Conservation (phyloP, 2,797 vertebrate species). For the Poeciliopsis gracilis region DNA sequence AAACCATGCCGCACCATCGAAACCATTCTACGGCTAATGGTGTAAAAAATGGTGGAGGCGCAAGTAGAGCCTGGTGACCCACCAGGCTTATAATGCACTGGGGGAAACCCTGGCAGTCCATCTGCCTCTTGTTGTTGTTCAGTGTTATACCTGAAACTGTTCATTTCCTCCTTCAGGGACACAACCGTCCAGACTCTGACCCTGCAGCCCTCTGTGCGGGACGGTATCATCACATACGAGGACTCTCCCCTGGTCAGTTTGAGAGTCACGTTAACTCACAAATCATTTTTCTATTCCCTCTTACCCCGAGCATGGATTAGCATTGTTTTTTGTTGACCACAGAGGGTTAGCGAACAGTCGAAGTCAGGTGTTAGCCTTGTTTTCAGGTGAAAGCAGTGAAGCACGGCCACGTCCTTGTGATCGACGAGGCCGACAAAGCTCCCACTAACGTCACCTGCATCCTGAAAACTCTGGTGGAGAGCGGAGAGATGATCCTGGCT, state of each 20-base stretch:
- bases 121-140: neutral
- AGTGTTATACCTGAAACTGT: neutral
- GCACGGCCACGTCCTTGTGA: slow-evolving; percentile 90
- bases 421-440: slow-evolving; percentile 97
- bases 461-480: slow-evolving; percentile 97
- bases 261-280: too few relatives aligned
- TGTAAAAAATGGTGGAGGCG: too few relatives aligned
- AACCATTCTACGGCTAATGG: too few relatives aligned
- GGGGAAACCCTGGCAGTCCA: too few relatives aligned
- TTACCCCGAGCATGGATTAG: neutral
- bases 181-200: slow-evolving; percentile 97
- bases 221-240: slow-evolving; percentile 93
- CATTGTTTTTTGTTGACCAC: neutral
- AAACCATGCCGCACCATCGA: too few relatives aligned
- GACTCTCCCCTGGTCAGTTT: slow-evolving; percentile 95
- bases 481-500: slow-evolving; percentile 96
- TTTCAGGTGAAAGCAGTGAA: slow-evolving; percentile 94
- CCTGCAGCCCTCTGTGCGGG: slow-evolving; percentile 93
- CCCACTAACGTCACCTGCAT: slow-evolving; percentile 98
- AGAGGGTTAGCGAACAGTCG: neutral
- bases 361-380: neutral
- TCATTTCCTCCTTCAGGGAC: slow-evolving; percentile 80
- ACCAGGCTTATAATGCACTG: too few relatives aligned
- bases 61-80: too few relatives aligned
- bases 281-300: neutral